Evolutionary conservation across 1,140 invertebrate species (phyloP), one percentile per base, ranked within the genome.

Genomic region (Magallana angulata): DNA sequence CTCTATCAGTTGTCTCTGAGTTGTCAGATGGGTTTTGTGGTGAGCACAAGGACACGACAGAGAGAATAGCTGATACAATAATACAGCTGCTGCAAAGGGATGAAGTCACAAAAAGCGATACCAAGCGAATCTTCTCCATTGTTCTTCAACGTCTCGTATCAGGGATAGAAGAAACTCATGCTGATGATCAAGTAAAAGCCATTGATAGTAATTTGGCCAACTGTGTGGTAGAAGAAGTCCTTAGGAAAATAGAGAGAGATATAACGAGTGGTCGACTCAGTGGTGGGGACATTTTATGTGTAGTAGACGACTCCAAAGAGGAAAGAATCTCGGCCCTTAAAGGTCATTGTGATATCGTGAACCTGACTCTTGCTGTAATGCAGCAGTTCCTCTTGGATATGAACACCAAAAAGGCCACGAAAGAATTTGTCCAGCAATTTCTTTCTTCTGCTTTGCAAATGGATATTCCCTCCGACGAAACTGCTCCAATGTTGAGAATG

Each of bases 211-310:
- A 71, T 56, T 76, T 89, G 14, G 88, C 88, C 16, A 83, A 87
- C 64, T 85, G 68, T 16, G 6, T 89, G 4, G 87, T 89, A 24
- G 80, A 80, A 80, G 88, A 86, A 89, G 85, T 85, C 8, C 58
- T 89, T 6, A 81, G 57, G 5, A 89, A 89, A 82, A 87, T 89
- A 3, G 76, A 89, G 16, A 36, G 88, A 36, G 88, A 87, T 48
- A 82, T 89, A 11, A 24, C 24, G 14, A 87, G 82, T 24, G 88
- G 88, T 5, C 36, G 60, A n/a, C 58, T 86, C 30, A 87, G 82
- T 68, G 57, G 82, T 16, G 83, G 84, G 4, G 88, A 89, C 59
- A 16, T 89, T 12, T 16, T 71, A n/a, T 84, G 82, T 14, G 14
- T 87, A 7, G 68, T 87, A 8, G 86, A 71, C 2, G 64, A 68